Conservation (phyloP, 1,140 invertebrate species). For the Phenacoccus solenopsis region DNA sequence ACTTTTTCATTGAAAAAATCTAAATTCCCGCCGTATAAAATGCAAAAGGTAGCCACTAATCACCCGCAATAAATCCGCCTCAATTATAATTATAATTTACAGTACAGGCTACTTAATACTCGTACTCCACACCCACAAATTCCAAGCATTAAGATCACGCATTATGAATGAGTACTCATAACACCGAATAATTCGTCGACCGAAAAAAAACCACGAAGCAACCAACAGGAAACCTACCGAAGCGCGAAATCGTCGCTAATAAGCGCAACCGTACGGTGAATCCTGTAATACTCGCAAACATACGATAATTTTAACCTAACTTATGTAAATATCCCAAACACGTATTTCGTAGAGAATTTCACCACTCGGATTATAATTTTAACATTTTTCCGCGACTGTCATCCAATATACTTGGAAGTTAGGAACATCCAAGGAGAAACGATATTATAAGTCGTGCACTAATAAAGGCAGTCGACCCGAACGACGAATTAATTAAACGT, state of each 20-base stretch:
- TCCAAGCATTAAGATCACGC: background rate
- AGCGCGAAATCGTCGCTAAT: background rate
- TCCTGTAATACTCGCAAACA: background rate
- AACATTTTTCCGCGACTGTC: too few relatives aligned
- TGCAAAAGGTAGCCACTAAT: too few relatives aligned
- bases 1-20: too few relatives aligned
- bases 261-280: background rate
- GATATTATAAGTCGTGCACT: too few relatives aligned
- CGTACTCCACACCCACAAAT: too few relatives aligned
- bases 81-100: too few relatives aligned
- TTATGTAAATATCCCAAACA: background rate
- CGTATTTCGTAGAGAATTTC: background rate
- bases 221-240: background rate
- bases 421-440: too few relatives aligned
- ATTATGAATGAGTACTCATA: background rate
- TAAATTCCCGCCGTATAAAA: too few relatives aligned
- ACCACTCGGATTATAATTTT: background rate
- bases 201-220: too few relatives aligned
- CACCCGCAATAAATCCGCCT: too few relatives aligned
- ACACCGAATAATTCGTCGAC: background rate
- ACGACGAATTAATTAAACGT: background rate
- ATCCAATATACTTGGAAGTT: too few relatives aligned
- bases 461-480: background rate
- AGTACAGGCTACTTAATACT: too few relatives aligned
- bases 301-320: background rate